Percentiles rank a stretch among this genome's conserved stretches.
Conservation (phyloP, 1,140 invertebrate species). For the Dysdera silvatica region DNA sequence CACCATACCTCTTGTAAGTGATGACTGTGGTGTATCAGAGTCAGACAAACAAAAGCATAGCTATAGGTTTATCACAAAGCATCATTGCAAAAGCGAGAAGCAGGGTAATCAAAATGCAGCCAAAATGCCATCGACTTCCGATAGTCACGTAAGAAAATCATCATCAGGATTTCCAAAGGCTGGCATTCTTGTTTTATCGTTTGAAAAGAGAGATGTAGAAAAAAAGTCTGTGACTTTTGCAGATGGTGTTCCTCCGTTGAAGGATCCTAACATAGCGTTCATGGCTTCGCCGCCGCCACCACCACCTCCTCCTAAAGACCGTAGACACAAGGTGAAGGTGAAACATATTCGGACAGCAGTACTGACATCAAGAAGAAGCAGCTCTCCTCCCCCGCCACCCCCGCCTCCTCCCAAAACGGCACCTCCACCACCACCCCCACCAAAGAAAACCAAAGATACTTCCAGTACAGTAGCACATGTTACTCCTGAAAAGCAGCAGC, state of each 20-base stretch:
- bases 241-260: conserved; percentile 31
- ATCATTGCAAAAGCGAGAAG: no score
- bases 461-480: not conserved
- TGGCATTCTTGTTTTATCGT: conserved; percentile 22
- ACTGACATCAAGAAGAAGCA: not conserved
- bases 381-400: not conserved
- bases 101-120: no score
- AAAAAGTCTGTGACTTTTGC: conserved; percentile 34
- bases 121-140: no score
- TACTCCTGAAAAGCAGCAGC: not conserved
- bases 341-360: conserved; percentile 11
- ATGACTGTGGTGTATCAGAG: no score
- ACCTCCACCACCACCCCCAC: conserved; percentile 30
- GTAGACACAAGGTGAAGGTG: conserved; percentile 20
- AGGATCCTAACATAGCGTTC: conserved; percentile 17
- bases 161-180: no score
- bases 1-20: no score
- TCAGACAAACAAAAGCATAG: no score
- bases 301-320: conserved; percentile 26
- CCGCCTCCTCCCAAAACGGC: conserved; percentile 22
- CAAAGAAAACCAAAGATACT: conserved; percentile 11
- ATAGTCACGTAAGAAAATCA: no score
- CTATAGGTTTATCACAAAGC: no score
- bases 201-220: not conserved
- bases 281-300: conserved; percentile 26